Base-by-base conservation (phyloP, 2,888 invertebrate genomes). In the Oscheius sp. region DNA sequence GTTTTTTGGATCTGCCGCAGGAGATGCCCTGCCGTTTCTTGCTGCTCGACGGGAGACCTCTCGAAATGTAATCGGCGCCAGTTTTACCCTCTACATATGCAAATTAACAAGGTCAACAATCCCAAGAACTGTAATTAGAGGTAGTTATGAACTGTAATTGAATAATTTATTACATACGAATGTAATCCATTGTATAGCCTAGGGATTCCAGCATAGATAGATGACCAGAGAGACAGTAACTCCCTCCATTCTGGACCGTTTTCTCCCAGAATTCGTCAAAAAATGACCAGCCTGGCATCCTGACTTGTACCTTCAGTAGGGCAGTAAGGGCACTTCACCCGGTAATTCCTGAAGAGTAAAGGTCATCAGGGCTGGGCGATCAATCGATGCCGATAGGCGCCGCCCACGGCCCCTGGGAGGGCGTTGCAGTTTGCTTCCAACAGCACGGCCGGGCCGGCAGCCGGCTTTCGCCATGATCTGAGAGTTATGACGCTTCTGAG, bases 221-320 rank as follows among this genome's bases (percentile, higher is more conserved):
- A 6, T 9, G 35, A 9, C 9, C 35, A 35, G 35, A 35, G 35
- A 9, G 53, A 53, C 53, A 25, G 18, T 2, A 53, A 21, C 53
- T 23, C 21, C 21, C n/a, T n/a, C 66, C 3, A 49, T 49, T 13
- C 3, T 49, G 5, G 49, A 21, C 5, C 27, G 16, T 49, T 27
- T 25, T 29, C 21, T n/a, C 25, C 13, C 6, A 13, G 16, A 13
- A 13, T 49, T 35, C 55, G 6, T 70, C 59, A 70, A 41, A 97
- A 97, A 90, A 93, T 94, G 89, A 98, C 94, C 89, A 94, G 93
- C 88, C 94, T 92, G 61, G 96, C 96, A 89, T 97, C 96, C 73
- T 93, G 92, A 25, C 95, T 94, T 84, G 93, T 93, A 89, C 96
- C 96, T 90, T 99, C 98, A 89, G 95, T 93, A 0, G 98, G 98